These are phyloP conservation scores for Oncorhynchus kisutch DNA, from an alignment of 2,113 vertebrate genomes.

Conservation along the genomic window DNA sequence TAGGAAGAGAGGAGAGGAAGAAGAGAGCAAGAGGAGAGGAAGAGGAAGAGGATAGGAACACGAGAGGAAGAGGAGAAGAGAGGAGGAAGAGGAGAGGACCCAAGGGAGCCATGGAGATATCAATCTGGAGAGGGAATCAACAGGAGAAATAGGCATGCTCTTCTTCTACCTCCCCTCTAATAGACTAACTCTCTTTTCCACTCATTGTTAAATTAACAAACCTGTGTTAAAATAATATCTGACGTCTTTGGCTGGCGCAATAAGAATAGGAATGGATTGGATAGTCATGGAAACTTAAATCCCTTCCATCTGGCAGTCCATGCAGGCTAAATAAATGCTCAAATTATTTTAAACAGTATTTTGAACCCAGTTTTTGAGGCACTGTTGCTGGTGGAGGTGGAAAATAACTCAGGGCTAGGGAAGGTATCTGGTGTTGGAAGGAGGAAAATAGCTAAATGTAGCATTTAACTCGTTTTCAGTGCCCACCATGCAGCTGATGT, in stretches of 20 bases:
- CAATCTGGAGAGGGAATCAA: slow-evolving; percentile 44
- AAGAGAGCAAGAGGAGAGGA: too few species aligned
- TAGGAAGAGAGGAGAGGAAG: too few species aligned
- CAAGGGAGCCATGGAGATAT: slow-evolving; percentile 46
- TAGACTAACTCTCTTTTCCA: neutral
- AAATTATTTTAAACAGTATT: too few species aligned
- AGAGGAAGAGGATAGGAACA: too few species aligned
- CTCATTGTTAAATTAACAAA: neutral
- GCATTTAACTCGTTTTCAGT: slow-evolving; percentile 13
- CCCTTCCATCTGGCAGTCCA: too few species aligned
- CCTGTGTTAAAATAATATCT: too few species aligned
- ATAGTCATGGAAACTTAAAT: too few species aligned
- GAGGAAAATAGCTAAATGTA: slow-evolving; percentile 32
- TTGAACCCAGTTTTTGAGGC: too few species aligned
- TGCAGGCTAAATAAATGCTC: too few species aligned
- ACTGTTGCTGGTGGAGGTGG: slow-evolving; percentile 7
- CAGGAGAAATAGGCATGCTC: slow-evolving; percentile 36
- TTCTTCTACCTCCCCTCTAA: neutral
- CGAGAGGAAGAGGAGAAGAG: too few species aligned
- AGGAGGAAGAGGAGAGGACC: neutral
- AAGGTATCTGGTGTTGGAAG: neutral
- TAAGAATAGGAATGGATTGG: too few species aligned
- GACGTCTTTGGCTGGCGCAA: too few species aligned
- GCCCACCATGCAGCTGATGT: neutral
- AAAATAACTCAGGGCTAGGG: slow-evolving; percentile 36